Evolutionary conservation across 2,888 invertebrate species (phyloP).

Genomic region (Zeuzera pyrina): DNA sequence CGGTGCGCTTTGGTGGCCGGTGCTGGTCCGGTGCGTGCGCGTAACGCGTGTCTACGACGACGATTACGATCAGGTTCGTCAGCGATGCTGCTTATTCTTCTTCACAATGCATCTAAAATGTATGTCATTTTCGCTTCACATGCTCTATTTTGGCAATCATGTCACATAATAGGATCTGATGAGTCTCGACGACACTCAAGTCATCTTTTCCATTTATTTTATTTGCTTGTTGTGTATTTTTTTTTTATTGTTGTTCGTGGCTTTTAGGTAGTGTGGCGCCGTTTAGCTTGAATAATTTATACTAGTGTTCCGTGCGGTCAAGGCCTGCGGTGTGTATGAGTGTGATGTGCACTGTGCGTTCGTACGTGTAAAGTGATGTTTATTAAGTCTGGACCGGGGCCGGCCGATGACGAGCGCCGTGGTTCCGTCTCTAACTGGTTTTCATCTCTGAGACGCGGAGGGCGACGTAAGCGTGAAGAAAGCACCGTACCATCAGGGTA

Average conservation of each 20-base stretch:
- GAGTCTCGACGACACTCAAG: conserved; percentile 37
- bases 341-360: conserved; percentile 55
- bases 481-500: conserved; percentile 51
- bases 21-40: conserved; percentile 60
- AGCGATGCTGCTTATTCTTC: conserved; percentile 30
- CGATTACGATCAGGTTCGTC: conserved; percentile 69
- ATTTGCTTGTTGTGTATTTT: conserved; percentile 44
- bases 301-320: conserved; percentile 36
- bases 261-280: conserved; percentile 54
- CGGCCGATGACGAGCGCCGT: conserved; percentile 74
- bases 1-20: conserved; percentile 68
- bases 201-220: conserved; percentile 52
- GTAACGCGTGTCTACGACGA: conserved; percentile 56
- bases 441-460: conserved; percentile 80
- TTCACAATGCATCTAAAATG: conserved; percentile 38
- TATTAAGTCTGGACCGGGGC: conserved; percentile 61
- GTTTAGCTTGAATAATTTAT: conserved; percentile 47
- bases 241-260: conserved; percentile 32
- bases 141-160: conserved; percentile 39
- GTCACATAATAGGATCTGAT: conserved; percentile 25
- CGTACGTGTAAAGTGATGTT: conserved; percentile 63
- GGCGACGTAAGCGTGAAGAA: conserved; percentile 60
- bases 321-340: conserved; percentile 23
- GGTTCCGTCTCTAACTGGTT: conserved; percentile 86
- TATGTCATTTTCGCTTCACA: conserved; percentile 53